Conservation (phyloP, 2,888 invertebrate genomes). For the Pammene fasciana region DNA sequence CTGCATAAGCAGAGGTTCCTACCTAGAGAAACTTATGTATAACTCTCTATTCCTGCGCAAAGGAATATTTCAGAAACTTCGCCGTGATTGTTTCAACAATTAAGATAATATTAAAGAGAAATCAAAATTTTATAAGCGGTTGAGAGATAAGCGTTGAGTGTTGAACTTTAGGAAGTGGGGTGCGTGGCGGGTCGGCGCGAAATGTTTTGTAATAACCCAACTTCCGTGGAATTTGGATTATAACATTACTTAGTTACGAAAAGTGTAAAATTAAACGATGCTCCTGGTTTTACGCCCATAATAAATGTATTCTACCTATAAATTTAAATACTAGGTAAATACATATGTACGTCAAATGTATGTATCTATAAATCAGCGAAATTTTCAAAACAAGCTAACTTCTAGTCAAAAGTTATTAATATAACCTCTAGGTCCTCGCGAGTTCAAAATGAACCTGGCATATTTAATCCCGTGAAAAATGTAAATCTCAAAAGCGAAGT, state of each 20-base stretch:
- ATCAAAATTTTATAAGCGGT: slow-evolving; percentile 80
- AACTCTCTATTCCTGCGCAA: slow-evolving; percentile 44
- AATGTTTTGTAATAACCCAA: slow-evolving; percentile 59
- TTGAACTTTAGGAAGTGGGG: slow-evolving; percentile 73
- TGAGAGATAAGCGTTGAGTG: slow-evolving; percentile 77
- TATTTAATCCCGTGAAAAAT: slow-evolving; percentile 34
- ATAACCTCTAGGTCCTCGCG: no score
- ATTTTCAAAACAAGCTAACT: not conserved
- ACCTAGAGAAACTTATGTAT: not conserved
- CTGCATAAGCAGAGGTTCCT: no score
- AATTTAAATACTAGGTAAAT: no score
- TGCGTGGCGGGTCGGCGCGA: slow-evolving; percentile 55
- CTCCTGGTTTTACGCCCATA: slow-evolving; percentile 33
- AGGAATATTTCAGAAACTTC: slow-evolving; percentile 70
- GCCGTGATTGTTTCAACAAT: slow-evolving; percentile 73
- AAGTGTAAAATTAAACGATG: slow-evolving; percentile 48
- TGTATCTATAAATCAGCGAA: not conserved
- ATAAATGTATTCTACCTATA: not conserved
- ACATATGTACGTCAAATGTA: not conserved
- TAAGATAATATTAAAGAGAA: slow-evolving; percentile 79
- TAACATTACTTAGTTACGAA: slow-evolving; percentile 52
- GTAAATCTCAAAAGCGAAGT: slow-evolving; percentile 45
- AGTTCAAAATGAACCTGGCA: slow-evolving; percentile 2
- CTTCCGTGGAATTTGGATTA: slow-evolving; percentile 54
- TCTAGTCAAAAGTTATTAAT: slow-evolving; percentile 14